These are phyloP conservation scores for Astyanax mexicanus DNA, from an alignment of 2,797 vertebrate genomes.

Conservation along the genomic window DNA sequence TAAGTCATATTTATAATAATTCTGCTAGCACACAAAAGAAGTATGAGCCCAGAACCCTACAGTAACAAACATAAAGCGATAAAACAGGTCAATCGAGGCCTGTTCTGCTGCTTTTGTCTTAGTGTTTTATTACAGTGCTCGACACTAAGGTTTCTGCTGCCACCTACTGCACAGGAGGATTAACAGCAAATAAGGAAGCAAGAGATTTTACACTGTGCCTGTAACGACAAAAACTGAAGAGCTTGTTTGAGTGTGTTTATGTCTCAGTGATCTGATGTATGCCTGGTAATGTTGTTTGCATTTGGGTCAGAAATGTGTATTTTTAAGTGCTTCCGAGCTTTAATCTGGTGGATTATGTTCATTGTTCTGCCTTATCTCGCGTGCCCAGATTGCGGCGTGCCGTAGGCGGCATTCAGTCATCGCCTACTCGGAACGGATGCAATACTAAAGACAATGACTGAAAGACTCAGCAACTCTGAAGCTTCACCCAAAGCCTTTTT, in stretches of 20 bases:
- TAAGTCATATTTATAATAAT: background rate
- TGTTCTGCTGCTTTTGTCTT: slow-evolving; percentile 14
- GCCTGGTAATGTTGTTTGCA: background rate
- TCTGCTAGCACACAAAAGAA: background rate
- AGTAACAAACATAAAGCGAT: background rate
- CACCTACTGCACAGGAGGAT: slow-evolving; percentile 34
- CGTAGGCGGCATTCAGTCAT: background rate
- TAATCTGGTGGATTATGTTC: background rate
- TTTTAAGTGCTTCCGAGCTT: background rate
- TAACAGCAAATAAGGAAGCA: background rate
- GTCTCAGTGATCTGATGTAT: background rate
- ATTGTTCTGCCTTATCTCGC: background rate
- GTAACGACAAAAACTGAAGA: background rate
- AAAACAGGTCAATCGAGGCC: background rate
- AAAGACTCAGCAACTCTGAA: background rate
- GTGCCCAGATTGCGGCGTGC: background rate
- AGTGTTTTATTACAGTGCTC: background rate
- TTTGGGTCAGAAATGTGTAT: background rate
- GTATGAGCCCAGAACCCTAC: background rate
- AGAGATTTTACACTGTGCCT: background rate
- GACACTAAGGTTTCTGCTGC: background rate
- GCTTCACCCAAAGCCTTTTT: background rate
- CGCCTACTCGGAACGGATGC: no score
- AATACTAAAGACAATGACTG: background rate
- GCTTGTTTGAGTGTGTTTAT: background rate